A percentile compares a stretch with the other conserved stretches of the same genome.
Evolutionary conservation across 2,113 vertebrate species (phyloP).

Genomic region (Halcyon senegalensis): DNA sequence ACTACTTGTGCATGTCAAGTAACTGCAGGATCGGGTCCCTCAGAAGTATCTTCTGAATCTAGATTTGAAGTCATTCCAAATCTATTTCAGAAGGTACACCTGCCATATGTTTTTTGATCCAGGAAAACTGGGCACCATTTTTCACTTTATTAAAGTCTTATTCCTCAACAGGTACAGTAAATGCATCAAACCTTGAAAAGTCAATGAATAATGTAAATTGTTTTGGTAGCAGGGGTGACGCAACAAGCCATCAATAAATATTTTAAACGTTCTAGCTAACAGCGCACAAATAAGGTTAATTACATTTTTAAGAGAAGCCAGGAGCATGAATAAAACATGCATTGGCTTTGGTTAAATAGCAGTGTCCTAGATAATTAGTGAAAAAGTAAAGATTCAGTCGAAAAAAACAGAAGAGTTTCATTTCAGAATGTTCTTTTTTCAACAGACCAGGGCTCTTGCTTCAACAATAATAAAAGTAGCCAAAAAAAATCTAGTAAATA

Average conservation of each 20-base stretch:
- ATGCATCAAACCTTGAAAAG: constrained; percentile 30
- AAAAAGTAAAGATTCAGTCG: constrained; percentile 24
- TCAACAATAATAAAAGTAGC: not conserved
- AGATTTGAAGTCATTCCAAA: not conserved
- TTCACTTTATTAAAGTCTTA: not conserved
- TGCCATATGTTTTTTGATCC: not conserved
- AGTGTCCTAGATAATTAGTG: constrained; percentile 24
- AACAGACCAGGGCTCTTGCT: not conserved
- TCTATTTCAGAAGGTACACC: not conserved
- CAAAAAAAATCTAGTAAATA: not conserved
- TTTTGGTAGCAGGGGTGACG: constrained; percentile 20
- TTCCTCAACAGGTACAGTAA: constrained; percentile 15
- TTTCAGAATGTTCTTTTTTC: not conserved
- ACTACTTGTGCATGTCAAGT: not conserved
- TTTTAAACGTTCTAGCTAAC: constrained; percentile 57
- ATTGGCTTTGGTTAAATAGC: constrained; percentile 30
- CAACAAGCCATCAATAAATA: constrained; percentile 63
- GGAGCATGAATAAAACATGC: constrained; percentile 58
- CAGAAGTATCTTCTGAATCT: not conserved
- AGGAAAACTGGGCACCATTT: not conserved
- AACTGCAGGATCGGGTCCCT: not conserved
- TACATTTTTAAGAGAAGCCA: constrained; percentile 56
- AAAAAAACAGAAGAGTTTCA: not conserved
- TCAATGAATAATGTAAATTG: constrained; percentile 54
- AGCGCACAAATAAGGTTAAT: constrained; percentile 61